A percentile compares a stretch with the other conserved stretches of the same genome.
These are phyloP conservation scores for Microcebus lehilahytsara DNA, from an alignment of 2,113 vertebrate genomes.

Conservation along the genomic window DNA sequence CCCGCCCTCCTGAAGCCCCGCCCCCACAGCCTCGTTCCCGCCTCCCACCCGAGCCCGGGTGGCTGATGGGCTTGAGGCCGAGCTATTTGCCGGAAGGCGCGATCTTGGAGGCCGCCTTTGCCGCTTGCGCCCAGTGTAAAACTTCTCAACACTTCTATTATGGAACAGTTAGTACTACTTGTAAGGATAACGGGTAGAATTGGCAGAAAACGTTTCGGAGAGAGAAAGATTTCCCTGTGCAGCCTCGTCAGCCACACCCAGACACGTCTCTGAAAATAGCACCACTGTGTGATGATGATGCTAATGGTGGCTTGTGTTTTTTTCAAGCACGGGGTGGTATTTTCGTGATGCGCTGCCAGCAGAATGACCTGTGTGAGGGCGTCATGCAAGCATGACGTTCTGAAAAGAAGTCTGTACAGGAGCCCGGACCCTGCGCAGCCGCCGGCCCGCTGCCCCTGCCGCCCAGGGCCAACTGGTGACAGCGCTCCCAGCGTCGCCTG, in stretches of 20 bases:
- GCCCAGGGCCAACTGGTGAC: neutral
- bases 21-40: neutral
- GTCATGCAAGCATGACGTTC: neutral
- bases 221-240: neutral
- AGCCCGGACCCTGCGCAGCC: neutral
- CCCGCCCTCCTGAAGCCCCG: too few species aligned
- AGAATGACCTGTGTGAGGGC: neutral
- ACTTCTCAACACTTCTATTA: neutral
- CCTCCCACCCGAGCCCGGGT: accelerated
- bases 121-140: neutral
- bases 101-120: accelerated
- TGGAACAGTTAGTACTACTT: neutral
- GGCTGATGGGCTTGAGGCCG: accelerated
- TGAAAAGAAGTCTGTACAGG: neutral
- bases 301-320: neutral
- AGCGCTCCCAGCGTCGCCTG: neutral
- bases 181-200: neutral
- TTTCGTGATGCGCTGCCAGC: neutral
- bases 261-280: neutral
- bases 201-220: neutral
- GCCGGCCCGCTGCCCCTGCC: neutral
- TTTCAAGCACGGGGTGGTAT: neutral
- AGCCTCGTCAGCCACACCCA: neutral
- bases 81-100: accelerated
- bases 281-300: too few species aligned